Base-by-base conservation (phyloP, 2,888 invertebrate species). In the Dione vanillae region DNA sequence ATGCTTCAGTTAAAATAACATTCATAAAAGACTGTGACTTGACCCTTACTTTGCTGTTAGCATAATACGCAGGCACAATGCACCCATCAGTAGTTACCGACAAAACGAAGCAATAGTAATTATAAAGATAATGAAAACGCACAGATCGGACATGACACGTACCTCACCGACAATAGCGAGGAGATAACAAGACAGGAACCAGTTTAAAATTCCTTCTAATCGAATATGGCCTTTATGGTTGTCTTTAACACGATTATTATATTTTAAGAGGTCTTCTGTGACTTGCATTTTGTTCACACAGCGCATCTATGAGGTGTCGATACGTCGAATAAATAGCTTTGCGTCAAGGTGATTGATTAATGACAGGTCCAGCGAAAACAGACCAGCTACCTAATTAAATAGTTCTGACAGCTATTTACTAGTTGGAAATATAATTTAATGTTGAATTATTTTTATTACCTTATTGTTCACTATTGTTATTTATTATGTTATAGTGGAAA, bases 161-260 rank as follows among this genome's bases (percentile, higher is more conserved):
- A 85, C 83, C 84, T 85, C 85, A 88, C 81, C 83, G 82, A 89
- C 90, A 91, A 91, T 86, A 77, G 85, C 79, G 74, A 72, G 79
- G 78, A 87, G 86, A 87, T 91, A 91, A 91, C 89, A 84, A 91
- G 91, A 87, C 87, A 85, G 84, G 83, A 89, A 90, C 87, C 88
- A 87, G 90, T 92, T 92, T 89, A 88, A 90, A 88, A 87, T 85
- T 84, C 82, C 80, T 71, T 85, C 84, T 90, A 91, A 91, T 89
- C 91, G 91, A 90, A 91, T 90, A 90, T 89, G 88, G 90, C 86
- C 91, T 91, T 92, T 92, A 89, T 90, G 85, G 87, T 85, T 85
- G 86, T 88, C 87, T 92, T 93, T 92, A 92, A 92, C 93, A 90
- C 89, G 90, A 92, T 92, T 93, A 92, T 92, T 92, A 92, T 90